Evolutionary conservation across 2,888 invertebrate genomes (phyloP), one percentile per base, ranked within the genome.

Genomic region (Tipula unca): DNA sequence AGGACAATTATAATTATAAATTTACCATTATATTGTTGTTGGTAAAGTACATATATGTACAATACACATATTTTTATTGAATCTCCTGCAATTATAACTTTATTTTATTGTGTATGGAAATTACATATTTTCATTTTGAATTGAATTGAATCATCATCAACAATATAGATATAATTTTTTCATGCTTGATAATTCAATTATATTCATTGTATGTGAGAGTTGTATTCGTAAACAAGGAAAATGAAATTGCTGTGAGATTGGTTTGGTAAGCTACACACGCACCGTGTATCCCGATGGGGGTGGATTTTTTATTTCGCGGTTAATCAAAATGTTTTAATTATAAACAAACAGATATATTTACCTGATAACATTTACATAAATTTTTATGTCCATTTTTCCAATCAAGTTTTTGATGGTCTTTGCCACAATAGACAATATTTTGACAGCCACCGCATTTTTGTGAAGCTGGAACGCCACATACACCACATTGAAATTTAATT

Each of bases 401-500:
- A 89, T 95, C 93, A 87, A 93, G 90, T 89, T 94, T 94, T 89
- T 95, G 95, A 88, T 95, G 95, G 3, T 94, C 94, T 88, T 92
- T 92, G 69, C 93, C 92, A 89, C 95, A 95, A 89, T 95, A 96
- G 88, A 92, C 94, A 0, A 94, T 94, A 13, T 92, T 90, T 87
- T 93, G 93, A 90, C 95, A 96, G 5, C 93, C 94, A 82, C 93
- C 93, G 88, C 95, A 96, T 86, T 93, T 92, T 87, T 94, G 93
- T 86, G 92, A 92, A 0, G 95, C 94, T 85, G 92, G 91, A 87
- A 92, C 91, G 86, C 92, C 92, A 89, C 95, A 95, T 85, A 94
- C 91, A 85, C 93, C 93, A 88, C 95, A 95, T 20, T 89, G 88
- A 25, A 92, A 91, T 88, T 25, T 20, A 13, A 69, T 8, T 69